phyloP scores from a whole-genome alignment of 2,113 vertebrate species.

The Sphaerodactylus townsendi region DNA sequence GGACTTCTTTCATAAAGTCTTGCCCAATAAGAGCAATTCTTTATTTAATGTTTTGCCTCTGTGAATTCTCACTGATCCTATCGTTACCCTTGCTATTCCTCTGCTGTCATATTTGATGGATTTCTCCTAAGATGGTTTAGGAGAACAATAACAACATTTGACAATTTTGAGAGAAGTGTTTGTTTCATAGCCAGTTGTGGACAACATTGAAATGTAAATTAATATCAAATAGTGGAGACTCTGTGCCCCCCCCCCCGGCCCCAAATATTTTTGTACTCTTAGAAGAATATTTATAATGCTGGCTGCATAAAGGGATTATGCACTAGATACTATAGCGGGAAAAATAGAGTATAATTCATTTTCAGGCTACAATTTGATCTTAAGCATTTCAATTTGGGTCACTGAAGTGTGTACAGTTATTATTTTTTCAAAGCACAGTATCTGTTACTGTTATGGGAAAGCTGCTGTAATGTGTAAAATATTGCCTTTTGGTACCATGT shows the following conservation, averaged over 20 bases:
- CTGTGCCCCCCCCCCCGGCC: not conserved
- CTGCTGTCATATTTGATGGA: not conserved
- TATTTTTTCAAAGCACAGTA: not conserved
- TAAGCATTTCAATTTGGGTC: not conserved
- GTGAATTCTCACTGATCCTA: not conserved
- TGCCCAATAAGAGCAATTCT: not conserved
- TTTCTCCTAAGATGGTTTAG: conserved; percentile 1
- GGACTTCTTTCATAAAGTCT: not conserved
- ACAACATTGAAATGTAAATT: not conserved
- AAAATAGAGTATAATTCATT: conserved; percentile 15
- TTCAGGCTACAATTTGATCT: not conserved
- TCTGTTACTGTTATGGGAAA: not conserved
- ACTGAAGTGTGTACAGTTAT: not conserved
- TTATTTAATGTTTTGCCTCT: not conserved
- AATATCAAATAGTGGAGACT: not conserved
- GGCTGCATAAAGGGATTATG: not conserved
- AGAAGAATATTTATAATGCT: not conserved
- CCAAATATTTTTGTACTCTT: not conserved
- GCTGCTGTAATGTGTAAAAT: not conserved
- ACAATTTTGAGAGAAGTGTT: not conserved
- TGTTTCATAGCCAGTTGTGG: not conserved
- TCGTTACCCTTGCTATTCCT: not conserved
- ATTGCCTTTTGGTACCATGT: not conserved
- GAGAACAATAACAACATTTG: not conserved
- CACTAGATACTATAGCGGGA: not conserved